Conservation (phyloP, 1,140 invertebrate genomes). For the Anadara kagoshimensis region DNA sequence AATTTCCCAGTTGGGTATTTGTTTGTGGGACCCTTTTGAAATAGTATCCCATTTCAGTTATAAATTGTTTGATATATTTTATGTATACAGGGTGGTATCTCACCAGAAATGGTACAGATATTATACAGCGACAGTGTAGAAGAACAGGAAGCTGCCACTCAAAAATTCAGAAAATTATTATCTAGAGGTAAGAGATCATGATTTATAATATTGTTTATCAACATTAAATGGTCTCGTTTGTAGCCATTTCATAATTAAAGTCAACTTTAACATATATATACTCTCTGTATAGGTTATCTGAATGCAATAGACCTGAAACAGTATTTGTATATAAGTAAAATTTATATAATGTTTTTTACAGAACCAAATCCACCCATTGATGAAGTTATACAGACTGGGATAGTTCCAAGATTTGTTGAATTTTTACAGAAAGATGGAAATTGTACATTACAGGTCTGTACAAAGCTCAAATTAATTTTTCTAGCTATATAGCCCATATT, state of each 20-base stretch:
- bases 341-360: constrained; percentile 49
- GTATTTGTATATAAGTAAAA: neutral
- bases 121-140: constrained; percentile 88
- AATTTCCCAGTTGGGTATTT: no score
- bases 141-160: constrained; percentile 91
- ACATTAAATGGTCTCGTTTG: no score
- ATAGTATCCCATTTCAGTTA: no score
- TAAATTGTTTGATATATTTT: neutral
- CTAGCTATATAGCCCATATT: no score
- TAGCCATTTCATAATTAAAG: no score
- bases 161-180: constrained; percentile 95
- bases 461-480: neutral
- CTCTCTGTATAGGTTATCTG: no score
- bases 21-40: no score
- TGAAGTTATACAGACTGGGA: constrained; percentile 97
- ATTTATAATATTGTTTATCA: no score
- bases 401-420: constrained; percentile 96
- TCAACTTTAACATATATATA: no score
- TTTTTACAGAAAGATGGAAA: constrained; percentile 90
- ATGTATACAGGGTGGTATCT: constrained; percentile 72
- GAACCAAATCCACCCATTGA: constrained; percentile 99
- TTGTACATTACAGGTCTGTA: constrained; percentile 86
- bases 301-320: no score
- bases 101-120: constrained; percentile 86
- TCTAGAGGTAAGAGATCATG: constrained; percentile 81